These are phyloP conservation scores for Orbicella faveolata DNA, from an alignment of 64 coral and sea anemone genomes.

Conservation along the genomic window DNA sequence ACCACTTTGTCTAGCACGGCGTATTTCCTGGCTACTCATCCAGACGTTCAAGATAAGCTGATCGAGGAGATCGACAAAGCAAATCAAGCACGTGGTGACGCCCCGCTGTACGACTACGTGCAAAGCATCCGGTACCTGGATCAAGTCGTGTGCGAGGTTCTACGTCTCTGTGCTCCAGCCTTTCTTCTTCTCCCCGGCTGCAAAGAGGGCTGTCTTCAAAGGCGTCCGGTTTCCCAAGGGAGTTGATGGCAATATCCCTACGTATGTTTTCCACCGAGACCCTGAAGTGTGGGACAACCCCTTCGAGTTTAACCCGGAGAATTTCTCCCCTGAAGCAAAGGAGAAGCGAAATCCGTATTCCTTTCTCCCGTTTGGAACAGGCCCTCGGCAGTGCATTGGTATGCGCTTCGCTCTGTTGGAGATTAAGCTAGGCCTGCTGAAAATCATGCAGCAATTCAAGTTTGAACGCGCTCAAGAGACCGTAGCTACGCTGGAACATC, in stretches of 20 bases:
- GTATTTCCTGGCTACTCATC: slow-evolving; percentile 53
- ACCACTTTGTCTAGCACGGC: slow-evolving; percentile 58
- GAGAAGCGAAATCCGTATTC: slow-evolving; percentile 73
- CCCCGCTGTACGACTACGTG: slow-evolving; percentile 58
- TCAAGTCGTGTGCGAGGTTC: slow-evolving; percentile 64
- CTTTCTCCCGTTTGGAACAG: slow-evolving; percentile 73
- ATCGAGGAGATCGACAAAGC: slow-evolving; percentile 74
- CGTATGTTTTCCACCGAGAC: slow-evolving; percentile 71
- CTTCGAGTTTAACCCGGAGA: slow-evolving; percentile 66
- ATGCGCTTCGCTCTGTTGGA: slow-evolving; percentile 75
- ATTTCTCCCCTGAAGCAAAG: slow-evolving; percentile 64
- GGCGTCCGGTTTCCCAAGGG: slow-evolving; percentile 69
- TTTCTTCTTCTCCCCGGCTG: slow-evolving; percentile 50
- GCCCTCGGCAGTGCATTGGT: slow-evolving; percentile 80
- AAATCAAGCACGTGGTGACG: slow-evolving; percentile 18
- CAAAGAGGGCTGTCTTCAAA: slow-evolving; percentile 28
- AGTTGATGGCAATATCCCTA: slow-evolving; percentile 75
- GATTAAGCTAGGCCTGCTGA: slow-evolving; percentile 48
- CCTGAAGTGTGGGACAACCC: slow-evolving; percentile 74
- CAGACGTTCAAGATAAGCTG: slow-evolving; percentile 71
- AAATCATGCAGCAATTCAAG: slow-evolving; percentile 62
- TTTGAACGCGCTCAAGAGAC: slow-evolving; percentile 68
- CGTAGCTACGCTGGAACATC: slow-evolving; percentile 38
- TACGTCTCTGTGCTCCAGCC: slow-evolving; percentile 57
- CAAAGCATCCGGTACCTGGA: slow-evolving; percentile 70